Conservation (phyloP, 2,888 invertebrate species). For the Vanessa cardui region DNA sequence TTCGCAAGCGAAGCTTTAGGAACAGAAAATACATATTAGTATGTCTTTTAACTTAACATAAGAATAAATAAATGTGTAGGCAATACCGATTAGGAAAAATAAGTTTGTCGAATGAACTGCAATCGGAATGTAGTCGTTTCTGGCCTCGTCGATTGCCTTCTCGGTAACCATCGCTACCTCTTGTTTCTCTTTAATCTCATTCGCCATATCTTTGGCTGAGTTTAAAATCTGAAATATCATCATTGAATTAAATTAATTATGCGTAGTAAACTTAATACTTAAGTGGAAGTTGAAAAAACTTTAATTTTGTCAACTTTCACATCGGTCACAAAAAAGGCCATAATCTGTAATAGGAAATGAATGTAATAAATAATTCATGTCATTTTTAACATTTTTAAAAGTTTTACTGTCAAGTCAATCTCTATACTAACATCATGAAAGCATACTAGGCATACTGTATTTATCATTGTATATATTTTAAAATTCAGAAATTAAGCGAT, state of each 20-base stretch:
- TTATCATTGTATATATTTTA: not conserved
- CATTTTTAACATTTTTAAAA: too few relatives aligned
- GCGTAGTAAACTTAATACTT: too few relatives aligned
- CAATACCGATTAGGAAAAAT: constrained; percentile 92
- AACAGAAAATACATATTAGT: constrained; percentile 36
- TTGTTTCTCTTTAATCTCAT: constrained; percentile 96
- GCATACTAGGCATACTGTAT: not conserved
- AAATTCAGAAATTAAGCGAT: not conserved
- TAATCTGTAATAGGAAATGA: too few relatives aligned
- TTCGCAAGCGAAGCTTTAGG: constrained; percentile 90
- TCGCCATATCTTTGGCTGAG: constrained; percentile 93
- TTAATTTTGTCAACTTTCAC: too few relatives aligned
- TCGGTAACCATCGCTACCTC: constrained; percentile 94
- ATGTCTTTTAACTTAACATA: not conserved
- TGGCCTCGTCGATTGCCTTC: constrained; percentile 92
- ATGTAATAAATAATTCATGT: too few relatives aligned
- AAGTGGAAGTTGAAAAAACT: too few relatives aligned
- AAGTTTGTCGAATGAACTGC: constrained; percentile 94
- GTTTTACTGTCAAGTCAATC: too few relatives aligned
- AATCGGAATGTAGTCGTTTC: constrained; percentile 94
- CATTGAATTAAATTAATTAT: not conserved
- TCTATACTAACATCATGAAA: not conserved
- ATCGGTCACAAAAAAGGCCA: too few relatives aligned
- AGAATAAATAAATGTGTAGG: not conserved
- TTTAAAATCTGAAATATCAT: constrained; percentile 85